These are phyloP conservation scores for Cichlasoma orientale DNA, from an alignment of 2,797 vertebrate species.

Conservation along the genomic window DNA sequence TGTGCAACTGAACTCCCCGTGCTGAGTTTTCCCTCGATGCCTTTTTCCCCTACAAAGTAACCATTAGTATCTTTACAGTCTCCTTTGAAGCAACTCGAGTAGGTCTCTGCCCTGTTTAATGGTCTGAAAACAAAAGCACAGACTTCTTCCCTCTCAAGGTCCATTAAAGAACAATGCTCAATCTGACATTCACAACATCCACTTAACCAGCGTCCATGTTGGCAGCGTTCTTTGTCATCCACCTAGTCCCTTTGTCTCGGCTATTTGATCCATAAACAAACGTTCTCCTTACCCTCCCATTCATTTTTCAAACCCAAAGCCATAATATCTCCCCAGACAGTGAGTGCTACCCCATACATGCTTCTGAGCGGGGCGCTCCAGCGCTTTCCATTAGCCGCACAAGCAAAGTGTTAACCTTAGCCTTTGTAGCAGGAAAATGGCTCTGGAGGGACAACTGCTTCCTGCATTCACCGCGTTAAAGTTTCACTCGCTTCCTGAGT, in stretches of 20 bases:
- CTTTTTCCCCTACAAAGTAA: constrained; percentile 12
- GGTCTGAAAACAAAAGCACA: constrained; percentile 60
- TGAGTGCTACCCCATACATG: constrained; percentile 52
- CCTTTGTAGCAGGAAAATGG: constrained; percentile 57
- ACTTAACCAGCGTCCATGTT: constrained; percentile 52
- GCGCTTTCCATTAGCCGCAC: constrained; percentile 73
- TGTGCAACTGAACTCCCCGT: not conserved
- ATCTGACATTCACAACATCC: constrained; percentile 63
- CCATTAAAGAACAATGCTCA: constrained; percentile 71
- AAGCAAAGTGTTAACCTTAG: constrained; percentile 68
- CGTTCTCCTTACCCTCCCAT: constrained; percentile 43
- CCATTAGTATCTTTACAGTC: constrained; percentile 45
- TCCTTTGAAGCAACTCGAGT: constrained; percentile 49
- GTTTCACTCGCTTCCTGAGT: constrained; percentile 49
- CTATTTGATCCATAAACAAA: constrained; percentile 71
- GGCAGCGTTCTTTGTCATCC: constrained; percentile 49
- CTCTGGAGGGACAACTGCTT: constrained; percentile 47
- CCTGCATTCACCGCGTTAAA: constrained; percentile 29
- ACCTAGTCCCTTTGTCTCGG: constrained; percentile 59
- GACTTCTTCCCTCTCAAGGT: constrained; percentile 40
- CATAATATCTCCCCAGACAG: constrained; percentile 78
- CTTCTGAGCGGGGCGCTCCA: constrained; percentile 60
- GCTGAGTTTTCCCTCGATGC: not conserved
- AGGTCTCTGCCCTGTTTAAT: constrained; percentile 55
- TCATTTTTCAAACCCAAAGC: constrained; percentile 73